A percentile compares a stretch with the other conserved stretches of the same genome.
These are phyloP conservation scores for Tipula unca DNA, from an alignment of 2,888 invertebrate species.

Conservation along the genomic window DNA sequence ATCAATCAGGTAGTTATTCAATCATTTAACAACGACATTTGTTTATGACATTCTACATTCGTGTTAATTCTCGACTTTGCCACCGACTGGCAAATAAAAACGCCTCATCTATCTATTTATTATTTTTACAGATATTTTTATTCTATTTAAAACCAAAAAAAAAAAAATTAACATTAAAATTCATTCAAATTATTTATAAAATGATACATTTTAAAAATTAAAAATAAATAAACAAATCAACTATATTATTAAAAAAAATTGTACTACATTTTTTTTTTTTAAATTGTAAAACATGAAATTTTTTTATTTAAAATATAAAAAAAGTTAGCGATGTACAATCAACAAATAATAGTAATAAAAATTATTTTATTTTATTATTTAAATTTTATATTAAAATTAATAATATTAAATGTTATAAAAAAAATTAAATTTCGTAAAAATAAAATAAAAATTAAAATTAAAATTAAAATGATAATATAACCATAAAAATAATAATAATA, in stretches of 20 bases:
- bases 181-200: background rate
- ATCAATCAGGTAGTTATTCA: too few species aligned
- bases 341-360: background rate
- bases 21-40: background rate
- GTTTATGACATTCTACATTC: background rate
- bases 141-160: background rate
- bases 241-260: background rate
- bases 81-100: background rate
- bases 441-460: background rate
- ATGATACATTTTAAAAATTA: background rate
- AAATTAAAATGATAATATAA: background rate
- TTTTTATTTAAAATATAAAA: background rate
- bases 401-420: conserved; percentile 14
- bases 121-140: background rate
- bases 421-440: conserved; percentile 2
- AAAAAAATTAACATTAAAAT: too few species aligned
- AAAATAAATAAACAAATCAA: background rate
- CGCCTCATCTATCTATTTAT: background rate
- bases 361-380: background rate
- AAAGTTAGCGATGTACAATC: conserved; percentile 14
- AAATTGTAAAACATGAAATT: conserved; percentile 2
- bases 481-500: too few species aligned
- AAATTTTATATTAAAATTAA: conserved; percentile 14
- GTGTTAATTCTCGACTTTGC: background rate
- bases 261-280: too few species aligned